Evolutionary conservation across 2,113 vertebrate genomes (phyloP).

Genomic region (rabbit (Oryctolagus cuniculus)): DNA sequence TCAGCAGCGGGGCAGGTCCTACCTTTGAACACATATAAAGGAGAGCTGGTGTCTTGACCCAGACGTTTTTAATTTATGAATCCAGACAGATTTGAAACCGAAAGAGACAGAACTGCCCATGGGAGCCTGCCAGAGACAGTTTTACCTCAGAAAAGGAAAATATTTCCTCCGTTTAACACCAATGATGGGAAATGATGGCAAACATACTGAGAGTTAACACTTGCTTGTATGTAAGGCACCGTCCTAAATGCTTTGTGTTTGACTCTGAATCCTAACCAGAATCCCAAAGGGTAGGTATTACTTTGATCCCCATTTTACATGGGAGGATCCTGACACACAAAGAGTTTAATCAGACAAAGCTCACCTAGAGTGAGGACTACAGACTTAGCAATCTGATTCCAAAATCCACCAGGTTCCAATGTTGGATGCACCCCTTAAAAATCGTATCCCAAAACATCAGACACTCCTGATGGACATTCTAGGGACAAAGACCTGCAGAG

Average conservation of each 20-base stretch:
- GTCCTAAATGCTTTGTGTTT: background rate
- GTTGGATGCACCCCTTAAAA: background rate
- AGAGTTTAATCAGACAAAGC: constrained; percentile 1
- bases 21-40: background rate
- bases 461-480: background rate
- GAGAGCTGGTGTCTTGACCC: background rate
- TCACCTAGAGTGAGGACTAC: background rate
- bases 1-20: background rate
- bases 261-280: background rate
- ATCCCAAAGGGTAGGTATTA: background rate
- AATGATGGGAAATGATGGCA: background rate
- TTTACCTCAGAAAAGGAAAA: background rate
- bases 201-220: background rate
- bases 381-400: background rate
- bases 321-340: background rate
- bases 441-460: background rate
- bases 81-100: constrained; percentile 20
- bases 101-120: background rate
- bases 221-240: background rate
- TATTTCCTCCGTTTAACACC: background rate
- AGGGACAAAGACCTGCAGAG: background rate
- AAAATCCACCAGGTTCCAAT: background rate
- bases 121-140: background rate
- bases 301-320: background rate
- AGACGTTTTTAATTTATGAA: background rate